phyloP scores from a whole-genome alignment of 2,888 invertebrate species.

The Drosophila rellima region DNA sequence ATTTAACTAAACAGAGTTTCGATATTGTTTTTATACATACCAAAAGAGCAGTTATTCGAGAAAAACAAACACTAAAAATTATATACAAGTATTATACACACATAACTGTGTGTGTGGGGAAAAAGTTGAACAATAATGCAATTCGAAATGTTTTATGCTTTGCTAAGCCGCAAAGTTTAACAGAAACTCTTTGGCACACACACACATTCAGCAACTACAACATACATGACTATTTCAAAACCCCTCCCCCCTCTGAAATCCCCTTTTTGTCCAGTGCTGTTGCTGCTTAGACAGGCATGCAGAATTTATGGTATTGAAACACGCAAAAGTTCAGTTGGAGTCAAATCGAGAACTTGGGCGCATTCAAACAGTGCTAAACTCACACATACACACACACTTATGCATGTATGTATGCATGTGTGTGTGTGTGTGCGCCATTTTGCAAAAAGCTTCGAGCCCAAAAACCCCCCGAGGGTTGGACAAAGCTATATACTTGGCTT shows the following conservation, averaged over 20 bases:
- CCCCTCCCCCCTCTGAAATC: not conserved
- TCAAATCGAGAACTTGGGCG: constrained; percentile 78
- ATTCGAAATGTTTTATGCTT: constrained; percentile 72
- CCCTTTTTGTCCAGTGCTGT: constrained; percentile 5
- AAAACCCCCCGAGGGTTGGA: constrained; percentile 44
- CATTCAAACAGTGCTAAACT: constrained; percentile 62
- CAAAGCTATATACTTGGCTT: constrained; percentile 21
- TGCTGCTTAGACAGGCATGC: constrained; percentile 67
- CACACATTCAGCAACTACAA: not conserved
- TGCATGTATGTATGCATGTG: constrained; percentile 19
- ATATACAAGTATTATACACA: constrained; percentile 25
- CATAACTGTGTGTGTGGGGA: constrained; percentile 24
- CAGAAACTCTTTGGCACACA: constrained; percentile 41
- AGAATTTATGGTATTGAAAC: constrained; percentile 80
- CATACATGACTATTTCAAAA: constrained; percentile 2
- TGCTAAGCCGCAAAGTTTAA: constrained; percentile 57
- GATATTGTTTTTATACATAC: not conserved
- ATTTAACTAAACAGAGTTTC: not conserved
- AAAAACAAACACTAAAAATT: constrained; percentile 40
- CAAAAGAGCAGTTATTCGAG: constrained; percentile 10
- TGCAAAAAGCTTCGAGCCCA: constrained; percentile 64
- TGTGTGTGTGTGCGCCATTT: constrained; percentile 65
- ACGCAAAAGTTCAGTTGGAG: constrained; percentile 79
- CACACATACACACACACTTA: constrained; percentile 15
- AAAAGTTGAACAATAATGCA: constrained; percentile 69